Conservation (phyloP, 2,113 vertebrate species). For the Dendropsophus ebraccatus region DNA sequence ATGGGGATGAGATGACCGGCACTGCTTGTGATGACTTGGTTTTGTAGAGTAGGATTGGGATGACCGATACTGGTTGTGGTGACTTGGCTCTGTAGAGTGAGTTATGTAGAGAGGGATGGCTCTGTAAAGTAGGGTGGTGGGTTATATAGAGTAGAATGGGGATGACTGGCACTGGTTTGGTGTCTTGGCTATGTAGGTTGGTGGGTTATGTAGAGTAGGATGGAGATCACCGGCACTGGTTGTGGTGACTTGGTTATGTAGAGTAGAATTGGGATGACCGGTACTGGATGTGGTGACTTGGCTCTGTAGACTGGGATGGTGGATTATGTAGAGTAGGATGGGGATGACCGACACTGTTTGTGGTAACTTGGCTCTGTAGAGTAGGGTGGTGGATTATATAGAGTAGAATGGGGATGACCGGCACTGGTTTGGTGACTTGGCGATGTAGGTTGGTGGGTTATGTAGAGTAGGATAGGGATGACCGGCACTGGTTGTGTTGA, state of each 20-base stretch:
- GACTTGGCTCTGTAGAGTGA: not conserved
- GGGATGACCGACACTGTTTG: too few relatives aligned
- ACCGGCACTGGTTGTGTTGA: not conserved
- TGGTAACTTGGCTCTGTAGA: not conserved
- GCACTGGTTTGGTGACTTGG: not conserved
- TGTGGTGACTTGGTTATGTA: not conserved
- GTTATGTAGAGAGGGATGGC: not conserved
- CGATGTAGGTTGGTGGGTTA: not conserved
- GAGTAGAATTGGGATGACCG: not conserved
- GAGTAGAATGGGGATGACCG: not conserved
- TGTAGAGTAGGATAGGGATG: not conserved
- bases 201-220: too few relatives aligned
- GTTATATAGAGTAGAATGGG: not conserved
- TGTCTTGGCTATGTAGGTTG: too few relatives aligned
- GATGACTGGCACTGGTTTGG: too few relatives aligned
- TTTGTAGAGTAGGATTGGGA: not conserved
- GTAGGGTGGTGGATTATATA: too few relatives aligned
- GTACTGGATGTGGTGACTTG: not conserved
- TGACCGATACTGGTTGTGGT: not conserved
- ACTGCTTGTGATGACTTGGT: not conserved
- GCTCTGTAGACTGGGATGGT: not conserved
- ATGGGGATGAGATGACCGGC: not conserved
- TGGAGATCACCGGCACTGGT: not conserved
- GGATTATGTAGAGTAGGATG: too few relatives aligned
- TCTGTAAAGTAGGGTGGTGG: not conserved